A percentile compares a stretch with the other conserved stretches of the same genome.
Conservation (phyloP, 2,113 vertebrate species). For the Phainopepla nitens region DNA sequence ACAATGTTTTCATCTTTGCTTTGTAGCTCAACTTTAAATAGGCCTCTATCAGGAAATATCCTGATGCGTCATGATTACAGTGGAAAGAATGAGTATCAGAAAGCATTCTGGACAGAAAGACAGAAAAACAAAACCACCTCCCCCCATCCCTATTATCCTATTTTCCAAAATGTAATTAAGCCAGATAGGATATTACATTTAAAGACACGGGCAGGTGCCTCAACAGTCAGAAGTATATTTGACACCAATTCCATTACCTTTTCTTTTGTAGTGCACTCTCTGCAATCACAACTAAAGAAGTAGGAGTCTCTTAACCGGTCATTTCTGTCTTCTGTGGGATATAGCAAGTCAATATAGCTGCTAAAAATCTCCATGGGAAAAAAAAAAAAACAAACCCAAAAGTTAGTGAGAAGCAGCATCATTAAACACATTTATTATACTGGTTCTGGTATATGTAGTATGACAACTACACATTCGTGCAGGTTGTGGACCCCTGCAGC, state of each 20-base stretch:
- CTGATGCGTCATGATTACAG: neutral
- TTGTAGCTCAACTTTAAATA: neutral
- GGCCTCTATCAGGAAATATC: neutral
- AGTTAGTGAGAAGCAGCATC: neutral
- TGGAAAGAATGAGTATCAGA: neutral
- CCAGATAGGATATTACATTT: neutral
- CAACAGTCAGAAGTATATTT: neutral
- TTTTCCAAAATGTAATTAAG: neutral
- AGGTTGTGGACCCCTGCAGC: neutral
- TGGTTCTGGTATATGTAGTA: neutral
- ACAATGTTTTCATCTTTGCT: neutral
- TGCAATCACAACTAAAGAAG: conserved; percentile 90
- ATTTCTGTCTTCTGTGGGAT: conserved; percentile 91
- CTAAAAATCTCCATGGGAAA: conserved; percentile 81
- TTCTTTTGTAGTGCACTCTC: conserved; percentile 82
- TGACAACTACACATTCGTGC: neutral
- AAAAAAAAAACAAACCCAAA: neutral
- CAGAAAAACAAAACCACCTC: neutral
- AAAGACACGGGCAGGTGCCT: neutral
- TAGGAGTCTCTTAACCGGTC: conserved; percentile 85
- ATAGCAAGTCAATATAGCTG: conserved; percentile 95
- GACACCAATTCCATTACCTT: conserved; percentile 69
- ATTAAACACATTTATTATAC: neutral
- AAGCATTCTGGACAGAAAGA: neutral
- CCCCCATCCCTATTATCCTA: neutral